phyloP scores from a whole-genome alignment of 2,888 invertebrate species.

The Monoplex corrugatus region DNA sequence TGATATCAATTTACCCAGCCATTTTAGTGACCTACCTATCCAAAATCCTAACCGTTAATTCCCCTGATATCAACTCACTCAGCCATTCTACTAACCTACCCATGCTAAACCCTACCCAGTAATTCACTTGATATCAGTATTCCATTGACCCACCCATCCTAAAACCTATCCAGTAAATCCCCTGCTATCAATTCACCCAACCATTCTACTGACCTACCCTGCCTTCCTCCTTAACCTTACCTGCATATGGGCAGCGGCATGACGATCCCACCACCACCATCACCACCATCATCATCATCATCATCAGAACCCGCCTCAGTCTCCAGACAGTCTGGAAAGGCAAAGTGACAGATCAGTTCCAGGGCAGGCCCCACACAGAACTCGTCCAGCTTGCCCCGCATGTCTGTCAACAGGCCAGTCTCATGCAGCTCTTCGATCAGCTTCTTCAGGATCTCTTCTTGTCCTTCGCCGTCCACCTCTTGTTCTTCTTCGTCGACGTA shows the following conservation, averaged over 20 bases:
- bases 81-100: too few relatives aligned
- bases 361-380: slow-evolving; percentile 92
- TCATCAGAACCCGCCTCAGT: slow-evolving; percentile 7
- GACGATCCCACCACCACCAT: slow-evolving; percentile 35
- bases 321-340: slow-evolving; percentile 91
- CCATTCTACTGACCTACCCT: too few relatives aligned
- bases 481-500: background rate
- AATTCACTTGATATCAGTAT: too few relatives aligned
- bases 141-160: too few relatives aligned
- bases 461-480: background rate
- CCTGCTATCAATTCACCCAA: too few relatives aligned
- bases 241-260: slow-evolving; percentile 67
- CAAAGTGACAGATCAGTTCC: slow-evolving; percentile 93
- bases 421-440: slow-evolving; percentile 64
- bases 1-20: too few relatives aligned
- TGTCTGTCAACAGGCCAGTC: slow-evolving; percentile 49
- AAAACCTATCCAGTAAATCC: too few relatives aligned
- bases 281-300: background rate
- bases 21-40: too few relatives aligned
- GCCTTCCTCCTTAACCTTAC: too few relatives aligned
- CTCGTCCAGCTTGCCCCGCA: slow-evolving; percentile 28
- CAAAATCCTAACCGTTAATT: too few relatives aligned
- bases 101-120: too few relatives aligned
- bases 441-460: slow-evolving; percentile 64
- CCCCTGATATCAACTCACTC: too few relatives aligned